Percentiles rank a stretch among this genome's conserved stretches.
These are phyloP conservation scores for Spinus pinus DNA, from an alignment of 2,797 vertebrate genomes.

Conservation along the genomic window DNA sequence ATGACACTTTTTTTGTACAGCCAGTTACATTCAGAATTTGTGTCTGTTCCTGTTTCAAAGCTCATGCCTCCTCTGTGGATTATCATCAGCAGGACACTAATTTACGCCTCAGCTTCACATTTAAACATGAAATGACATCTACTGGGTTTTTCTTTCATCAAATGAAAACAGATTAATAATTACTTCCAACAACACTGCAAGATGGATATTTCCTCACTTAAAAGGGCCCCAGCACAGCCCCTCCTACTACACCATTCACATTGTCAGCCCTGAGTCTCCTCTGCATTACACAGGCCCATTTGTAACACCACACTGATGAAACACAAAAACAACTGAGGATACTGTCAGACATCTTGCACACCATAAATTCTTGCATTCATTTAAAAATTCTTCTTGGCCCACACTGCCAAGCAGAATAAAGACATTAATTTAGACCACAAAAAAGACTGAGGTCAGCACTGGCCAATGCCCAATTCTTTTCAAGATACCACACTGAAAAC, in stretches of 20 bases:
- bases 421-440: conserved; percentile 32
- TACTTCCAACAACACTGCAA: background rate
- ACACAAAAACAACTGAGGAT: conserved; percentile 13
- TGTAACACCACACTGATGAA: conserved; percentile 13
- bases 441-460: conserved; percentile 34
- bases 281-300: background rate
- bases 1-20: background rate
- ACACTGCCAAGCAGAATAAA: conserved; percentile 50
- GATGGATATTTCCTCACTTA: background rate
- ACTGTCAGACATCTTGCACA: conserved; percentile 32
- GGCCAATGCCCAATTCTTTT: conserved; percentile 3
- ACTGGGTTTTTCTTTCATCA: background rate
- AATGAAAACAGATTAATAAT: background rate
- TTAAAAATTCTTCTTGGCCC: conserved; percentile 53
- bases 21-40: background rate
- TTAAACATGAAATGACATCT: conserved; percentile 27
- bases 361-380: conserved; percentile 57
- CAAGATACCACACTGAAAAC: background rate
- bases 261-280: background rate
- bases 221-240: background rate
- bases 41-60: background rate
- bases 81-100: background rate
- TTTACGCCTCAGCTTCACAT: background rate
- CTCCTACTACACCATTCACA: background rate
- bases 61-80: background rate